Evolutionary conservation across 1,140 invertebrate genomes (phyloP), one percentile per base, ranked within the genome.

Genomic region (Bombyx mandarina): DNA sequence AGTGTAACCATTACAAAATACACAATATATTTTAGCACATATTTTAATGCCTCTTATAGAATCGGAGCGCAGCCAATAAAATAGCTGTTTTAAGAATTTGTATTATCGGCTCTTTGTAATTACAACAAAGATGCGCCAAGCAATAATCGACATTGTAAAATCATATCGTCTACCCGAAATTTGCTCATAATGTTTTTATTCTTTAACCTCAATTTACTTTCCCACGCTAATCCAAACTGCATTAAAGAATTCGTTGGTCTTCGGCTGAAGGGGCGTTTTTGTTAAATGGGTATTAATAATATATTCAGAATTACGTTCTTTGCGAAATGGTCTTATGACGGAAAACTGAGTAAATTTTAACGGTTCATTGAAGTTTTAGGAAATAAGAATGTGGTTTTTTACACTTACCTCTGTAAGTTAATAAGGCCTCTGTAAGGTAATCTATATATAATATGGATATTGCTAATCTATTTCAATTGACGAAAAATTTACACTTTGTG

Each of bases 111-210:
- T 79, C 75, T 63, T 67, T 75, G 68, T 57, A 71, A 54, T 60
- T 84, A 65, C 56, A 6, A 7, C 48, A 49, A 45, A 63, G 26
- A 35, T 35, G 4, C 26, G 4, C 26, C 26, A 35, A 35, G 26
- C 26, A 35, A 35, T 35, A 35, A 35, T 35, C 26, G 26, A 35
- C 26, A 35, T 35, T 35, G 69, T 77, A 74, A 63, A 74, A 61
- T 66, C 26, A 35, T 35, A 35, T 71, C 78, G 69, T 67, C 69
- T 66, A 68, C 62, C 65, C 67, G 45, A 71, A 75, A 77, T 72
- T 77, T 68, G 68, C 69, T 71, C 26, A 35, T 60, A 69, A 71
- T 69, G 65, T 79, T 74, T 75, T 72, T 64, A 62, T 68, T 71
- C 58, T 69, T 35, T 63, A 59, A 62, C 57, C 65, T 67, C 68